Evolutionary conservation across 2,797 vertebrate genomes (phyloP).

Genomic region (Dermochelys coriacea): DNA sequence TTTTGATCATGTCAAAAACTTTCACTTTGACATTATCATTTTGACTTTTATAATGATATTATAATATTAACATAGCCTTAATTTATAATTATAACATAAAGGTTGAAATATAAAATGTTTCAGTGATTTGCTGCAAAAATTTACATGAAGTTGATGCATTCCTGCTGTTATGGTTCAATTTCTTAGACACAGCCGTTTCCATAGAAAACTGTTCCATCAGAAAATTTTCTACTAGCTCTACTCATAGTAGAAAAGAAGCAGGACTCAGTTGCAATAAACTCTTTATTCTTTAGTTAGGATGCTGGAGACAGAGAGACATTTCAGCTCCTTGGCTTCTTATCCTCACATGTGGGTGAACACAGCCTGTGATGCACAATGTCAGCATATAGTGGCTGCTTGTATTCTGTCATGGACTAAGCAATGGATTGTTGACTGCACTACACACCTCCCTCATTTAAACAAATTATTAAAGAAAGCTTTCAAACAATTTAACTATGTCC

Average conservation of each 20-base stretch:
- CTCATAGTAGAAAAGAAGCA: background rate
- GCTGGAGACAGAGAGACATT: too few relatives aligned
- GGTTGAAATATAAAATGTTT: background rate
- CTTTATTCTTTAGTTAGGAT: background rate
- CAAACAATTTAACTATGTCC: background rate
- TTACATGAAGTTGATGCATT: background rate
- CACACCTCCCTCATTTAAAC: rapidly evolving
- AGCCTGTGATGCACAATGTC: background rate
- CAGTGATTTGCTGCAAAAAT: background rate
- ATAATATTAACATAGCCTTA: too few relatives aligned
- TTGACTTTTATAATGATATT: background rate
- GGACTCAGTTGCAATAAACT: background rate
- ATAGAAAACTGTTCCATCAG: background rate
- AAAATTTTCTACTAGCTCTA: background rate
- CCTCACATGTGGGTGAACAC: background rate
- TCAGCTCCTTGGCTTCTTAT: too few relatives aligned
- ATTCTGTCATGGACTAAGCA: background rate
- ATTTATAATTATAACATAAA: too few relatives aligned
- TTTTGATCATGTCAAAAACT: background rate
- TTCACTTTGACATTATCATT: background rate
- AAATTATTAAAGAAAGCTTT: background rate
- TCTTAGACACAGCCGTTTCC: background rate
- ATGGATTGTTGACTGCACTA: rapidly evolving
- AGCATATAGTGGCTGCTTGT: too few relatives aligned
- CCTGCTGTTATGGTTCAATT: background rate